Evolutionary conservation across 23 tunicate genomes (phyloP), one percentile per base, ranked within the genome.

Genomic region (Ciona savignyi): DNA sequence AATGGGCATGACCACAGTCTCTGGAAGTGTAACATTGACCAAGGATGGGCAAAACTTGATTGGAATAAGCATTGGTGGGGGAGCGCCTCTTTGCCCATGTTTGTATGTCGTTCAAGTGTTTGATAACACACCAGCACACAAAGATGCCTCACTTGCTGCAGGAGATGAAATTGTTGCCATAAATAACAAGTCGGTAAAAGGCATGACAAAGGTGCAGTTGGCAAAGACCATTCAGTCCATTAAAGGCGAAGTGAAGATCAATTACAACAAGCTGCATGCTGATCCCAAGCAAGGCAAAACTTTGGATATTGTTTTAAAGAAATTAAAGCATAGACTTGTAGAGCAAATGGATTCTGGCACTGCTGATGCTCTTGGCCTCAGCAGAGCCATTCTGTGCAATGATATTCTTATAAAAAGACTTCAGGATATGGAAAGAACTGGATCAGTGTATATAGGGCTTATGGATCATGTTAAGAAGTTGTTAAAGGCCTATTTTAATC

Each of bases 211-310:
- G 74, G 80, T 70, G 65, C 95, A 94, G 48, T 67, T 94, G 49
- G 99, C 99, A 9, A 94, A 94, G 71, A 83, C 83, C 9, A 94
- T 94, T 35, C 99, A 93, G 60, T 75, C 83, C 2, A 86, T 77
- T 1, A 94, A 94, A 70, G 99, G 86, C 4, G 95, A 86, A 72
- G 99, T 94, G 2, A 83, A 70, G 33, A 78, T 94, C 34, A 87
- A 94, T 51, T 94, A 70, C 86, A 94, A 94, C 72, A 94, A 94
- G 75, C 83, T 94, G 2, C 93, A 86, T 83, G 93, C 95, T 35
- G 99, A 94, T 67, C 95, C 95, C 27, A 94, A 86, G 65, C 93
- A 94, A 71, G 99, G 99, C 32, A 94, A 94, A 79, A 94, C 95
- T 1, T 72, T 94, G 75, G 99, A 94, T 30, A 94, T 94, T 78